These are phyloP conservation scores for Chloroclysta siterata DNA, from an alignment of 2,888 invertebrate species.

Conservation along the genomic window DNA sequence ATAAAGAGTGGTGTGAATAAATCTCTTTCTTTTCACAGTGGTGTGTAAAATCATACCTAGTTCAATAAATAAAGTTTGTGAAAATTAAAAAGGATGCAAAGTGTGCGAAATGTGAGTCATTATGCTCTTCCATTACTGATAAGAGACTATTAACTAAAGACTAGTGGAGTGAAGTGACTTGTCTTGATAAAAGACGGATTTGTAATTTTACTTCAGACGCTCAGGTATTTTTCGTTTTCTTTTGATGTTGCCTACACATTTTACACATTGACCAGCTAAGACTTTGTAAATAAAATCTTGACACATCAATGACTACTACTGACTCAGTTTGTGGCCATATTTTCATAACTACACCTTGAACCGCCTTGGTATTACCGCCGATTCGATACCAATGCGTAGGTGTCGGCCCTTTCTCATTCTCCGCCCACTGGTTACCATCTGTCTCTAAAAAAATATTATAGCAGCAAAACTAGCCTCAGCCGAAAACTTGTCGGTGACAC, in stretches of 20 bases:
- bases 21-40: too few relatives aligned
- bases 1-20: too few relatives aligned
- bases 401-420: slow-evolving; percentile 69
- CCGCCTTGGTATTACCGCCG: slow-evolving; percentile 42
- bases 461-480: slow-evolving; percentile 39
- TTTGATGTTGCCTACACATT: too few relatives aligned
- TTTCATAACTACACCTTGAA: slow-evolving; percentile 28
- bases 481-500: slow-evolving; percentile 38
- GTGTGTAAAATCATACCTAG: too few relatives aligned
- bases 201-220: not conserved
- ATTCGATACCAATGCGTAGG: slow-evolving; percentile 64
- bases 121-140: slow-evolving; percentile 14
- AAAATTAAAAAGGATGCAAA: slow-evolving; percentile 8
- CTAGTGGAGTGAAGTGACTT: slow-evolving; percentile 8
- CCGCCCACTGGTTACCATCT: slow-evolving; percentile 68
- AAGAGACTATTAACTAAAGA: slow-evolving; percentile 14
- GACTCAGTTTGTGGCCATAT: slow-evolving; percentile 31
- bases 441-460: slow-evolving; percentile 45
- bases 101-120: slow-evolving; percentile 45
- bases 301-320: slow-evolving; percentile 17
- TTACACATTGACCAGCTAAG: too few relatives aligned
- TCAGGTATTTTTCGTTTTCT: slow-evolving; percentile 5
- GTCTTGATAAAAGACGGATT: slow-evolving; percentile 4
- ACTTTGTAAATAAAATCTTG: too few relatives aligned
- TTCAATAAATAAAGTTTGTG: not conserved